Evolutionary conservation across 1,140 invertebrate species (phyloP), one percentile per base, ranked within the genome.

Genomic region (Pseudomyrmex sp.): DNA sequence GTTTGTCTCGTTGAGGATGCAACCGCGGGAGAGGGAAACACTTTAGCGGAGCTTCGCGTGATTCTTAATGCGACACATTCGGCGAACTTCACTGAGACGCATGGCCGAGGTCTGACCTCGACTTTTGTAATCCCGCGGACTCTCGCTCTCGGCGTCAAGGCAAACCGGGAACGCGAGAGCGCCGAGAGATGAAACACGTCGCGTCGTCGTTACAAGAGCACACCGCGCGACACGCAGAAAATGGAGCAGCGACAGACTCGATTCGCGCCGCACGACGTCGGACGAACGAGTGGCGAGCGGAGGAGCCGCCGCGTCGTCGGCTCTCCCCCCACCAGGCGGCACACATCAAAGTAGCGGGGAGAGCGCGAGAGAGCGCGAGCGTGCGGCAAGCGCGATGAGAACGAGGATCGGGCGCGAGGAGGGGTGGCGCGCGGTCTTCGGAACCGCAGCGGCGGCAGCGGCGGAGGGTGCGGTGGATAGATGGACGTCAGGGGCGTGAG

Each of bases 211-310:
- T 35, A 35, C 26, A 59, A 52, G 52, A 85, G 72, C 85, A 83
- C 85, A 72, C 82, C 85, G 85, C 83, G 83, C 69, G 84, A 82
- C 86, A 58, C 80, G 69, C 70, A 74, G 69, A 70, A 61, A 72
- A 44, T 70, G 58, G 52, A 88, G 54, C 80, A 35, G 50, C 86
- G 82, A 66, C 85, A 50, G 52, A 35, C 54, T 26, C 86, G 90
- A 89, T 88, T 91, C 91, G 92, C 92, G 92, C 93, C 87, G 88
- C 92, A 91, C 93, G 90, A 89, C 90, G 92, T 93, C 91, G 90
- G 92, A 90, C 94, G 93, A 93, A 92, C 93, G 93, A 94, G 91
- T 94, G 94, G 90, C 89, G 54, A 54, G 65, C 44, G 20, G 76
- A 80, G 66, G 54, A 70, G 76, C 76, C 76, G 65, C 76, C 65